Conservation (phyloP, 1,140 invertebrate species). For the Brachystomella parvula region DNA sequence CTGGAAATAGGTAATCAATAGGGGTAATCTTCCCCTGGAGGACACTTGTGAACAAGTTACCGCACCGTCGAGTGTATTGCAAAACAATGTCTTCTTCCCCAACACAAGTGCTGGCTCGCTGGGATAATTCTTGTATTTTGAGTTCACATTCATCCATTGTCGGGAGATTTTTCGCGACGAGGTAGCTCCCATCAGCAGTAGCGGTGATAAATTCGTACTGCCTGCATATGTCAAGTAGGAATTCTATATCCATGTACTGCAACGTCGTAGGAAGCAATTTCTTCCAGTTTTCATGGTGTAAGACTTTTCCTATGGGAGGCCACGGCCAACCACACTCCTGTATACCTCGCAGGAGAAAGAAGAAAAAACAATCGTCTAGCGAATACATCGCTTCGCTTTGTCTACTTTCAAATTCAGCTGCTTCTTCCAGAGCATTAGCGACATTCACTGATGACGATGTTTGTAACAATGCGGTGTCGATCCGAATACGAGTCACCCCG, state of each 20-base stretch:
- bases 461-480: not conserved
- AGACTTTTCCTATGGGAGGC: not conserved
- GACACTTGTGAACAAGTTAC: not conserved
- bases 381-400: not conserved
- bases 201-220: too few relatives aligned
- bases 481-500: not conserved
- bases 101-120: too few relatives aligned
- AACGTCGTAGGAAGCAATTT: too few relatives aligned
- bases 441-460: too few relatives aligned
- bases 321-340: conserved; percentile 12
- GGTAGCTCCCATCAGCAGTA: too few relatives aligned
- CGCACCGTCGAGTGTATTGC: not conserved
- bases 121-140: too few relatives aligned
- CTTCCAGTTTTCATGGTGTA: not conserved
- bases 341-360: not conserved
- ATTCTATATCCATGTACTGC: too few relatives aligned
- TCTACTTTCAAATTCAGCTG: too few relatives aligned
- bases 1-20: not conserved
- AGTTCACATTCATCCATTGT: not conserved
- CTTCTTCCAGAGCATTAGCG: too few relatives aligned
- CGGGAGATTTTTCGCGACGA: too few relatives aligned
- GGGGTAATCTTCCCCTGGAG: conserved; percentile 6
- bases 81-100: not conserved
- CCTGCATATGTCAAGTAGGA: too few relatives aligned
- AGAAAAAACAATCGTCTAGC: not conserved